Base-by-base conservation (phyloP, 1,140 invertebrate species). In the Tyrophagus putrescentiae region DNA sequence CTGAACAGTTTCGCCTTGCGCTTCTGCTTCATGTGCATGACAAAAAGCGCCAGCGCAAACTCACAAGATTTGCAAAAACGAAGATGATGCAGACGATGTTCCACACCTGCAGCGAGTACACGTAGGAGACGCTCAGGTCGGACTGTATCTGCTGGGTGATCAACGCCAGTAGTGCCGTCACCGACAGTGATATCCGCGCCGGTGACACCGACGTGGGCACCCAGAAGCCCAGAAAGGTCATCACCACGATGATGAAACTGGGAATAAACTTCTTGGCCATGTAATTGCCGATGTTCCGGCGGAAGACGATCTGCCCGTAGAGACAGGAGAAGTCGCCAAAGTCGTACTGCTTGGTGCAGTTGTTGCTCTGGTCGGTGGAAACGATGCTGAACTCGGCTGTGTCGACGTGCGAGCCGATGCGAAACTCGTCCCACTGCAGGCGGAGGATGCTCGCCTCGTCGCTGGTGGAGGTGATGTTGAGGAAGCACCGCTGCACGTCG, bases 101-200 rank as follows among this genome's bases (percentile, higher is more conserved):
- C 85, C 87, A 88, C 29, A 88, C 83, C 72, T 90, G 85, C 60
- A 86, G 85, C 0, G 86, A 85, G 72, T 88, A 87, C 23, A 90
- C 70, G 70, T 91, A 92, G 36, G 87, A 89, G 0, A 92, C 84
- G 71, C 87, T 87, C 0, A 85, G 86, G 44, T 88, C 70, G 84
- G 85, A 39, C 87, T 71, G 70, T 11, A 68, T 69, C 44, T 71
- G 70, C 57, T 71, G 72, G 4, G 86, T 88, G 64, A 89, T 88
- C 62, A 89, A 87, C 9, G 85, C 84, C 42, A 89, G 73, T 77
- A 89, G 62, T 27, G 66, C 67, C n/a, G n/a, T n/a, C n/a, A n/a
- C n/a, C n/a, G n/a, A n/a, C n/a, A n/a, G n/a, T n/a, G 60, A 39
- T 50, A 39, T n/a, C n/a, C 36, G 36, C 13, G 80, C 25, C 53